Evolutionary conservation across 2,113 vertebrate genomes (phyloP).

Genomic region (Cinclus mexicanus): DNA sequence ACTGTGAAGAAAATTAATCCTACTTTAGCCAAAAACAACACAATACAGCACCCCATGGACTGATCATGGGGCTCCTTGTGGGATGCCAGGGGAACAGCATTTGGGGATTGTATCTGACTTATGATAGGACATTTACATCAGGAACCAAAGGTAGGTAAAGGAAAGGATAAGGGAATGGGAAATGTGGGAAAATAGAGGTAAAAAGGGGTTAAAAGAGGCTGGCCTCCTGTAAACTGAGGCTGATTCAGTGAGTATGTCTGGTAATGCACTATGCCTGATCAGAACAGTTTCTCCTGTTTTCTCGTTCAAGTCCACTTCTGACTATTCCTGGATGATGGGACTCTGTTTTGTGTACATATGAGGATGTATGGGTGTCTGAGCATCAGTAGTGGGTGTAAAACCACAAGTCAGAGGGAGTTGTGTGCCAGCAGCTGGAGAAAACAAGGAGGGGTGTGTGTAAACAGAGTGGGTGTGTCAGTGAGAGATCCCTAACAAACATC

Average conservation of each 20-base stretch:
- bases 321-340: background rate
- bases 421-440: background rate
- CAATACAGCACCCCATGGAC: background rate
- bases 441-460: background rate
- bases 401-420: rapidly evolving
- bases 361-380: background rate
- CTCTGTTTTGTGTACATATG: background rate
- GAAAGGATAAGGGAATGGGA: background rate
- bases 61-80: background rate
- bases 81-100: background rate
- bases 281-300: background rate
- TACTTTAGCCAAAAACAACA: background rate
- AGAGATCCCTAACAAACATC: background rate
- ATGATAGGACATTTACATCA: background rate
- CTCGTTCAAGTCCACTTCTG: background rate
- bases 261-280: background rate
- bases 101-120: background rate
- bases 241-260: background rate
- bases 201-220: background rate
- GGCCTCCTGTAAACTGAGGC: background rate
- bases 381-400: background rate
- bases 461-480: background rate
- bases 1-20: background rate
- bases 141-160: background rate
- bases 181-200: background rate